Evolutionary conservation across 2,888 invertebrate species (phyloP).

Genomic region (Mayetiola destructor): DNA sequence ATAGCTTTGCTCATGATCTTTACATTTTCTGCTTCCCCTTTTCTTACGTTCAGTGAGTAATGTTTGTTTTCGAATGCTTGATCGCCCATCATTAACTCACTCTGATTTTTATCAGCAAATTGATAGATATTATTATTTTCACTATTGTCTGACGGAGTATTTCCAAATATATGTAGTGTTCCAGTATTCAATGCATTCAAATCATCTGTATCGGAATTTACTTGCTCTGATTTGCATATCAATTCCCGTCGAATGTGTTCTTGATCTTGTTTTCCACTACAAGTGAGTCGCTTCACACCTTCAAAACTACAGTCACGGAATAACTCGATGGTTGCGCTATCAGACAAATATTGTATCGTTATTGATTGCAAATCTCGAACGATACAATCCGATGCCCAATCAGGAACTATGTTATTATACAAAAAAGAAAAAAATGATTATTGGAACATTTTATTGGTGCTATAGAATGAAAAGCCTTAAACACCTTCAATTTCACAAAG

Average conservation of each 20-base stretch:
- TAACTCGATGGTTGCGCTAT: constrained; percentile 59
- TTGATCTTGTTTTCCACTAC: constrained; percentile 58
- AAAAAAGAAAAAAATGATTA: neutral
- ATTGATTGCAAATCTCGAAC: constrained; percentile 55
- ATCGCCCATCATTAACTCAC: constrained; percentile 34
- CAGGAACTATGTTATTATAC: constrained; percentile 43
- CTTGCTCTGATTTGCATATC: neutral
- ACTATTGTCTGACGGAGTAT: constrained; percentile 31
- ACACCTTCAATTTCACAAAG: constrained; percentile 67
- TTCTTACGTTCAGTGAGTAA: no score
- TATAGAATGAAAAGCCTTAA: constrained; percentile 15
- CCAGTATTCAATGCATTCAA: constrained; percentile 20
- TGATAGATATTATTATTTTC: constrained; percentile 5
- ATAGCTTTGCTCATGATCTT: constrained; percentile 32
- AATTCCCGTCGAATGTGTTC: constrained; percentile 8
- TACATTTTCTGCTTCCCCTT: constrained; percentile 24
- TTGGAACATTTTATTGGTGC: neutral
- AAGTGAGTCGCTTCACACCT: constrained; percentile 55
- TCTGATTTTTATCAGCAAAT: constrained; percentile 27
- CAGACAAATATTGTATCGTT: constrained; percentile 60
- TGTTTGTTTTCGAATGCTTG: neutral
- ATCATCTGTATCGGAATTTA: neutral
- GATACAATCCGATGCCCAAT: constrained; percentile 65
- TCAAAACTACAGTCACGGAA: constrained; percentile 59
- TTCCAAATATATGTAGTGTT: constrained; percentile 32